Conservation (phyloP, 2,888 invertebrate genomes). For the Periphyllus acericola region DNA sequence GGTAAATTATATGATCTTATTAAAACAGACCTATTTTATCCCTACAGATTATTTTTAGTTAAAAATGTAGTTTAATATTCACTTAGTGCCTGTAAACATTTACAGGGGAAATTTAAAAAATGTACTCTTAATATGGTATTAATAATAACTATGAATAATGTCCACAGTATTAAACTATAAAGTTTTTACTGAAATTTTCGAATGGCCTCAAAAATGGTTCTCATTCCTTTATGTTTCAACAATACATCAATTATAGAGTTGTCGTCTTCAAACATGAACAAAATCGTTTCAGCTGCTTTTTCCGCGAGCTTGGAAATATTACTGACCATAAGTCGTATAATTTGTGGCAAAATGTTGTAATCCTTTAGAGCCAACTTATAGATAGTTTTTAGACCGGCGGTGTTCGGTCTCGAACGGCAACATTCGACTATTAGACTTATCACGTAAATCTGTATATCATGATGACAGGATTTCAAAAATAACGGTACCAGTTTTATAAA, state of each 20-base stretch:
- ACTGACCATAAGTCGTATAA: background rate
- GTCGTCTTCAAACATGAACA: constrained; percentile 13
- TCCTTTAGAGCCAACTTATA: background rate
- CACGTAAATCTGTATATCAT: background rate
- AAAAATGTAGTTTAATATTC: too few species aligned
- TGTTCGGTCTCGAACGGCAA: constrained; percentile 5
- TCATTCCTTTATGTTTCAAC: constrained; percentile 19
- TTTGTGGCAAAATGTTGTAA: background rate
- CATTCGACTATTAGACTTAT: constrained; percentile 21
- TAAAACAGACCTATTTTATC: too few species aligned
- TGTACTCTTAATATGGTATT: too few species aligned
- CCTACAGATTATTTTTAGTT: too few species aligned
- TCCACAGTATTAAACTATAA: too few species aligned
- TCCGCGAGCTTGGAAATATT: background rate
- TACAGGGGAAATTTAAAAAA: too few species aligned
- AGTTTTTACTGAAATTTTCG: constrained; percentile 28
- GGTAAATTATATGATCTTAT: too few species aligned
- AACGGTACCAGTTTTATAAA: background rate
- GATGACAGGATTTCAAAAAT: background rate
- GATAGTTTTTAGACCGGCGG: background rate
- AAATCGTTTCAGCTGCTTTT: constrained; percentile 21
- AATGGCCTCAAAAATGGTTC: background rate
- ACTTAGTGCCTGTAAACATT: too few species aligned
- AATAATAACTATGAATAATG: too few species aligned
- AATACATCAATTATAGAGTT: background rate